Percentiles rank a stretch among this genome's conserved stretches.
phyloP scores from a whole-genome alignment of 1,140 invertebrate genomes.

The Cyclargus thomasi region DNA sequence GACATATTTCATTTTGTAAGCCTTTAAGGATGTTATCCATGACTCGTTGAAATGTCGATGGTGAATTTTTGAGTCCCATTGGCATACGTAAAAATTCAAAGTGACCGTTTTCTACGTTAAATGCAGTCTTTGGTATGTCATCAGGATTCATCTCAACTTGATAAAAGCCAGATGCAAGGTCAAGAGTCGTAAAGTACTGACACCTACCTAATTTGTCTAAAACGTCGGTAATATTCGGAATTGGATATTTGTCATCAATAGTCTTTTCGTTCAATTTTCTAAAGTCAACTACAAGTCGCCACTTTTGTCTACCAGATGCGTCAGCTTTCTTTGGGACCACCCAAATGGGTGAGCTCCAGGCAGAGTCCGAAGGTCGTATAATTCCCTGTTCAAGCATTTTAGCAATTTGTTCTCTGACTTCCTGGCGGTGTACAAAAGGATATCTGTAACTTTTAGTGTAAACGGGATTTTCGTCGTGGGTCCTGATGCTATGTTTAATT shows the following conservation, averaged over 20 bases:
- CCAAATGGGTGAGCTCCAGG: constrained; percentile 18
- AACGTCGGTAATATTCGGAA: constrained; percentile 22
- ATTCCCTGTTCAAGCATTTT: constrained; percentile 22
- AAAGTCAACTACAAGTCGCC: constrained; percentile 18
- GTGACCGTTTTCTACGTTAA: constrained; percentile 20
- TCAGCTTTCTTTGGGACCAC: constrained; percentile 17
- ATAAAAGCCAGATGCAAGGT: constrained; percentile 13
- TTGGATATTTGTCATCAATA: constrained; percentile 23
- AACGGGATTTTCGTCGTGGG: constrained; percentile 31
- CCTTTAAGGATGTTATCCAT: constrained; percentile 20
- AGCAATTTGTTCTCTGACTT: constrained; percentile 20
- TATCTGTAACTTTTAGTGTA: constrained; percentile 26
- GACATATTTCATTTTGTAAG: constrained; percentile 21
- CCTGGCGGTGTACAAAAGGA: constrained; percentile 24
- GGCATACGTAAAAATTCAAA: constrained; percentile 21
- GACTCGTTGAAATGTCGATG: constrained; percentile 18
- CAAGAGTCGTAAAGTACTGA: constrained; percentile 18
- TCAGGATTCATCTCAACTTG: constrained; percentile 8
- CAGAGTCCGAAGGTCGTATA: constrained; percentile 20
- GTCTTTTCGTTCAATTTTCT: constrained; percentile 23
- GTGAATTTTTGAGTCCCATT: constrained; percentile 21
- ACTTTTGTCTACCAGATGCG: constrained; percentile 22
- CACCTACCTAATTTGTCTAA: constrained; percentile 18
- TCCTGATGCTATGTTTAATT: constrained; percentile 31
- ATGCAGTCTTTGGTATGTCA: constrained; percentile 19